Base-by-base conservation (phyloP, 1,140 invertebrate genomes). In the Lysiphlebus fabarum region DNA sequence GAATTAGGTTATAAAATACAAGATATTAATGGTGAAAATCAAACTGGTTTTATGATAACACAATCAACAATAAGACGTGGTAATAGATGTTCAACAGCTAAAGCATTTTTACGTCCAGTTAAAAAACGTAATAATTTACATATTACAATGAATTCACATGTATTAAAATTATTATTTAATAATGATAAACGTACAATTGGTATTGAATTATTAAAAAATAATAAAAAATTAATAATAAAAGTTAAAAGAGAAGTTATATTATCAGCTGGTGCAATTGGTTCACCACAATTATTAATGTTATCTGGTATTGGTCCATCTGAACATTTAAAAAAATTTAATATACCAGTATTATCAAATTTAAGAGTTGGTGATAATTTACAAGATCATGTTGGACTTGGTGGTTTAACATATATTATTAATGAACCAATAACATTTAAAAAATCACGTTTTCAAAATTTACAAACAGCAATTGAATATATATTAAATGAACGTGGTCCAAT, bases 41-140 rank as follows among this genome's bases (percentile, higher is more conserved):
- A 93, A 77, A 90, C 89, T 2, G 91, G 90, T 38, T 92, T 91
- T 67, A 92, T 93, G 90, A 67, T 92, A 44, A 84, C 89, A 0
- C 94, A 92, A 81, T 89, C 83, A 40, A 96, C 93, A 0, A 90
- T 95, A 12, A 77, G 93, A 40, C 83, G 92, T 53, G 93, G 93
- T 0, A 87, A 87, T 8, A 82, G 95, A 41, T 96, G 94, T 76
- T 93, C 90, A 50, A 93, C 93, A 1, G 86, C 92, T 1, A 92
- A 92, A 72, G 93, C 91, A 0, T 96, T 95, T 70, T 78, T 96
- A 1, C 78, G 90, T 53, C 92, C 93, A 0, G 85, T 92, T 0
- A 81, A 89, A 10, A 83, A 88, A 40, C 81, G 93, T 14, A 73
- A 77, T 11, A 97, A 97, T 70, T 78, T 97, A 0, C 90, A 93